Evolutionary conservation across 2,113 vertebrate species (phyloP).

Genomic region (Istiophorus platypterus): DNA sequence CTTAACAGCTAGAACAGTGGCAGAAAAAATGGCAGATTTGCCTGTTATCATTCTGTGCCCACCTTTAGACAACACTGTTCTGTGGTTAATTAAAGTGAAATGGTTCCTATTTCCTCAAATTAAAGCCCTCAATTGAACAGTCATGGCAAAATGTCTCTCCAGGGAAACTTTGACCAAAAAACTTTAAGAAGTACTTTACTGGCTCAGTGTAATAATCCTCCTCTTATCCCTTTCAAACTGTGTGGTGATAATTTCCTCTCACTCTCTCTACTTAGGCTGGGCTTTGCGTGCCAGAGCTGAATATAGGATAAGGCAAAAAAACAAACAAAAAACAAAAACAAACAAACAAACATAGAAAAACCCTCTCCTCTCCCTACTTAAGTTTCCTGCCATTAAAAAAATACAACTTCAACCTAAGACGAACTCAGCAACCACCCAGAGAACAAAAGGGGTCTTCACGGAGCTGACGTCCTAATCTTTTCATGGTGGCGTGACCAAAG

Average conservation of each 20-base stretch:
- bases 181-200: constrained; percentile 40
- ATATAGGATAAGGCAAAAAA: not conserved
- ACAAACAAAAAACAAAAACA: not conserved
- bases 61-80: constrained; percentile 25
- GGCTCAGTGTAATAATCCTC: constrained; percentile 49
- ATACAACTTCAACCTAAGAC: constrained; percentile 9
- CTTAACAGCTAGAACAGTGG: constrained; percentile 26
- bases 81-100: constrained; percentile 38
- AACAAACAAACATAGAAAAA: not conserved
- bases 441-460: constrained; percentile 36
- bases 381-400: constrained; percentile 1
- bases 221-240: constrained; percentile 45
- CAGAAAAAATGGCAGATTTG: not conserved
- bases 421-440: constrained; percentile 7
- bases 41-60: constrained; percentile 19
- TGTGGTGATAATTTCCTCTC: constrained; percentile 38
- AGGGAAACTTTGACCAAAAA: constrained; percentile 25
- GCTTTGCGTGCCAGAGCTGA: constrained; percentile 40
- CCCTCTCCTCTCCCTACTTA: not conserved
- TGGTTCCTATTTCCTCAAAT: constrained; percentile 30
- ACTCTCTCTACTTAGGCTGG: constrained; percentile 35
- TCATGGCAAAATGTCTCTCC: constrained; percentile 27
- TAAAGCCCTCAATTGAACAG: constrained; percentile 41
- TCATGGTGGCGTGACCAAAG: constrained; percentile 12
- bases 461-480: constrained; percentile 35